phyloP scores from a whole-genome alignment of 2,113 vertebrate genomes.

The Etia nguti region DNA sequence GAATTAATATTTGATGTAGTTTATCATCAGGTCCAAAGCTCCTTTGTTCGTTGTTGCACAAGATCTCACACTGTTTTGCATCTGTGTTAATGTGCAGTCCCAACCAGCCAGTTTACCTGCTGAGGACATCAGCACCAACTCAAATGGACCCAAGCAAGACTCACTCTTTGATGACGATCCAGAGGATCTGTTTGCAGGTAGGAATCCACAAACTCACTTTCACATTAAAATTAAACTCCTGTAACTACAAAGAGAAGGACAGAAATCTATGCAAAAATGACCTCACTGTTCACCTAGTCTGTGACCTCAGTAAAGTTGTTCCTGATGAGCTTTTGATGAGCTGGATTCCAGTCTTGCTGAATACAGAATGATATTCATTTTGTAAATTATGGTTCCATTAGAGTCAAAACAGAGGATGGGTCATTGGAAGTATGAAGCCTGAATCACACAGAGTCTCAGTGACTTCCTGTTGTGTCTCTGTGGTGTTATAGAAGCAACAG shows the following conservation, averaged over 20 bases:
- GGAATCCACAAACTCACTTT: background rate
- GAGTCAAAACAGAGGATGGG: background rate
- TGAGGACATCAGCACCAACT: constrained; percentile 43
- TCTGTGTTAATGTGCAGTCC: constrained; percentile 5
- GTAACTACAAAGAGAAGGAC: background rate
- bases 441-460: background rate
- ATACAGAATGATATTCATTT: background rate
- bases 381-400: background rate
- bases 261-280: background rate
- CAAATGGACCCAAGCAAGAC: constrained; percentile 57
- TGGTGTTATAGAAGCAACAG: constrained; percentile 84
- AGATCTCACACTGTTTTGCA: background rate
- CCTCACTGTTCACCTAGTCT: background rate
- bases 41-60: background rate
- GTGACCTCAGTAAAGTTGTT: background rate
- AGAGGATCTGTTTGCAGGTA: constrained; percentile 63
- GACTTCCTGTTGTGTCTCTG: background rate
- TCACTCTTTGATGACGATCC: constrained; percentile 48
- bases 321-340: background rate
- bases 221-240: background rate
- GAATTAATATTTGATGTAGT: background rate
- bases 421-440: background rate
- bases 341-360: background rate
- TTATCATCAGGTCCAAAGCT: background rate
- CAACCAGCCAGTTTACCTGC: constrained; percentile 31